Base-by-base conservation (phyloP, 2,888 invertebrate genomes). In the Carcina quercana region DNA sequence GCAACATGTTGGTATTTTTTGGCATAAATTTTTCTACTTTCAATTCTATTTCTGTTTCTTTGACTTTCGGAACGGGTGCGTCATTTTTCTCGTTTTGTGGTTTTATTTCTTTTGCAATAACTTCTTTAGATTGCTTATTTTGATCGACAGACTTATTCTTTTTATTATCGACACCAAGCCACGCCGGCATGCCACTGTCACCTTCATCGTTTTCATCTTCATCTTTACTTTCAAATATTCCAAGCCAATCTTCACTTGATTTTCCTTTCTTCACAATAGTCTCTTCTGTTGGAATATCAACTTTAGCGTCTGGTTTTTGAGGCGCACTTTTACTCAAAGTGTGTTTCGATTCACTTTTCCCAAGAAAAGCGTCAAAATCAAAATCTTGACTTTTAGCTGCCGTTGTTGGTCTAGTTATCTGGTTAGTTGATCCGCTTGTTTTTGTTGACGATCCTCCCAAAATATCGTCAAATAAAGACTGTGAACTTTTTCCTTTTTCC, bases 381-480 rank as follows among this genome's bases (percentile, higher is more conserved):
- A 73, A 72, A 13, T 78, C 72, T 47, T 73, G 64, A 40, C 54
- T 72, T 47, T 71, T 76, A 6, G 45, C 43, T 17, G 59, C 53
- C 28, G 64, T 66, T 3, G 49, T 35, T 5, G 69, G 60, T 38
- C 56, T 55, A 2, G 50, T 42, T n/a, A 35, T 31, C 46, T 59
- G 61, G n/a, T 11, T 28, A 34, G 32, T 57, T 3, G 57, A 43
- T 6, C 43, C 45, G 6, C 36, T 47, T 3, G 57, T 42, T 58
- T 76, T 76, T 25, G 51, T 53, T 3, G 73, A 58, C 19, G 85
- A 59, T 5, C 78, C 69, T 13, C 87, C 87, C 34, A 88, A 63
- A 40, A 87, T 86, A 56, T 88, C 87, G 30, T 86, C 79, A 27
- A 87, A 53, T 39, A 79, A 61, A n/a, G 75, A 79, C 40, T 79